Conservation (phyloP, 2,113 vertebrate genomes). For the Gasterosteus nipponicus region DNA sequence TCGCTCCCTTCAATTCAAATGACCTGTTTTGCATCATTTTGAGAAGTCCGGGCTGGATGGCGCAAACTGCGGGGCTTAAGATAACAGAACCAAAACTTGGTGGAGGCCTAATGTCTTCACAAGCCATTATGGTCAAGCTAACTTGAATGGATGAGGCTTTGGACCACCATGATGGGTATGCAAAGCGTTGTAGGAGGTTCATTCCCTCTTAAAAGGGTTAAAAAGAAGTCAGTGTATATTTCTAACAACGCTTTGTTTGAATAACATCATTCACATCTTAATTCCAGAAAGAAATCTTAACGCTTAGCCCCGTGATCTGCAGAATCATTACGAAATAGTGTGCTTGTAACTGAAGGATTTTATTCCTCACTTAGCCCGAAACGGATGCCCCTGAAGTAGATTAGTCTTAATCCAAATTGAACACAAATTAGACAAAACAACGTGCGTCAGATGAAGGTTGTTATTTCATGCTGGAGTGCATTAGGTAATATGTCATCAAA, state of each 20-base stretch:
- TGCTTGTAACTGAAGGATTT: not conserved
- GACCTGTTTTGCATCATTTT: slow-evolving; percentile 70
- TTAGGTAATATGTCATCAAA: slow-evolving; percentile 61
- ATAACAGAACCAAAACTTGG: slow-evolving; percentile 72
- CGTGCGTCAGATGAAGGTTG: slow-evolving; percentile 56
- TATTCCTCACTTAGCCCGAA: not conserved
- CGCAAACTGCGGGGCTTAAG: slow-evolving; percentile 69
- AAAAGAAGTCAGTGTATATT: not conserved
- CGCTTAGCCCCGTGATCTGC: not conserved
- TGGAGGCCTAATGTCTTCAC: slow-evolving; percentile 43
- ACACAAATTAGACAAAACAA: slow-evolving; percentile 59
- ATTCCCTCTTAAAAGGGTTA: not conserved
- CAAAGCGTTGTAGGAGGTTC: slow-evolving; percentile 54
- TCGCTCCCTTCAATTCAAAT: slow-evolving; percentile 71
- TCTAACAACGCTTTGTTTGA: not conserved
- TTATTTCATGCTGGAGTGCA: slow-evolving; percentile 61
- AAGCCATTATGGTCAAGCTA: slow-evolving; percentile 64
- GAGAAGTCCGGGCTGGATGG: slow-evolving; percentile 41
- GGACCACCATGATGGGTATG: slow-evolving; percentile 61
- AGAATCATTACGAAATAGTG: not conserved
- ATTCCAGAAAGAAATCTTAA: not conserved
- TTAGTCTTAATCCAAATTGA: slow-evolving; percentile 66
- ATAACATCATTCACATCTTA: not conserved
- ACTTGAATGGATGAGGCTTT: slow-evolving; percentile 59
- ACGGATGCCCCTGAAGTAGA: slow-evolving; percentile 11